These are phyloP conservation scores for Brachyistius frenatus DNA, from an alignment of 2,113 vertebrate species.

Conservation along the genomic window DNA sequence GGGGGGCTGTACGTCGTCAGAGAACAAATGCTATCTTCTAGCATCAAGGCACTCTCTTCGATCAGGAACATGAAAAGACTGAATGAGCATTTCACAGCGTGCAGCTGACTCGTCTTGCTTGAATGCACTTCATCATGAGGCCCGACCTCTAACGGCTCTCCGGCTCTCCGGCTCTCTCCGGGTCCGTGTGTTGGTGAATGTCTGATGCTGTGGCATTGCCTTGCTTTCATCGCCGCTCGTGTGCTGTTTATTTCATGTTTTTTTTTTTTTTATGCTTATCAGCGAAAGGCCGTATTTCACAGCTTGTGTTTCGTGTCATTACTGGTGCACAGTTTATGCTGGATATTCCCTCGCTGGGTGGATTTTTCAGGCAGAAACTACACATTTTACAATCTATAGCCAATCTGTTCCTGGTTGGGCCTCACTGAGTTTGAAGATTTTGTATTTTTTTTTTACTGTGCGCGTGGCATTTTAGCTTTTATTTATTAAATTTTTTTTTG, in stretches of 20 bases:
- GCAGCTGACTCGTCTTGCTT: slow-evolving; percentile 58
- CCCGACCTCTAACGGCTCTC: slow-evolving; percentile 22
- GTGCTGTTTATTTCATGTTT: slow-evolving; percentile 35
- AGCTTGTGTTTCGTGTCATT: slow-evolving; percentile 35
- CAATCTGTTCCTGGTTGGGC: slow-evolving; percentile 51
- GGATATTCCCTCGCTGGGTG: slow-evolving; percentile 16
- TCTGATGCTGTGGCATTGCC: not conserved
- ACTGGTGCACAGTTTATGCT: slow-evolving; percentile 26
- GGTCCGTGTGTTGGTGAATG: slow-evolving; percentile 19
- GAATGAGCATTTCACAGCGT: slow-evolving; percentile 44
- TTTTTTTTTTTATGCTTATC: slow-evolving; percentile 26
- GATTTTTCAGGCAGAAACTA: slow-evolving; percentile 42
- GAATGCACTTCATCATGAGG: slow-evolving; percentile 45
- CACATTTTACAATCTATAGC: slow-evolving; percentile 42
- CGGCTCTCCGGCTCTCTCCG: slow-evolving; percentile 2
- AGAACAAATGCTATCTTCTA: slow-evolving; percentile 36
- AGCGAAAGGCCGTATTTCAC: slow-evolving; percentile 16
- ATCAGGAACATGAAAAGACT: slow-evolving; percentile 38
- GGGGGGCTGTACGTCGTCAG: not conserved
- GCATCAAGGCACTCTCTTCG: slow-evolving; percentile 33
- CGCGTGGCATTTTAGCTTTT: slow-evolving; percentile 32
- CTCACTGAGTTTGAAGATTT: slow-evolving; percentile 34
- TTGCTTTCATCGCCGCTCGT: not conserved
- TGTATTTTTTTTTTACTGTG: not conserved
- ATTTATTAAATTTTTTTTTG: not conserved